Conservation (phyloP, 1,140 invertebrate genomes). For the Drosophila tsacasi region DNA sequence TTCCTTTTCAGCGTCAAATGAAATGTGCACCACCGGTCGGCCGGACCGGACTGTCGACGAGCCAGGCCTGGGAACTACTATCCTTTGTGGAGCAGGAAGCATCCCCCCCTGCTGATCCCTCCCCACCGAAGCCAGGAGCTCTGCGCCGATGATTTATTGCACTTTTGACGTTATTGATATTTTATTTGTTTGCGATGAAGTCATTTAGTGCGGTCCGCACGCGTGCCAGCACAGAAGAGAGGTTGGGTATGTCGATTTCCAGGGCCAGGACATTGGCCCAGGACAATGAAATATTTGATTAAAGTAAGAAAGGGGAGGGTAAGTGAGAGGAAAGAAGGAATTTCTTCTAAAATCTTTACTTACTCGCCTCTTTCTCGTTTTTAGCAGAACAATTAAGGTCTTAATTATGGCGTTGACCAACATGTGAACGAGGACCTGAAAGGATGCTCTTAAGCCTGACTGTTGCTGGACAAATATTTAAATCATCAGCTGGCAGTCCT, state of each 20-base stretch:
- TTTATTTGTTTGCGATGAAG: conserved; percentile 76
- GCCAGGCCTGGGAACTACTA: not conserved
- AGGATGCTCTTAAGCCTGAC: conserved; percentile 35
- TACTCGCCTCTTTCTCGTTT: not conserved
- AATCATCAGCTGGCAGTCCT: conserved; percentile 28
- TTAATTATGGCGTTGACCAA: conserved; percentile 15
- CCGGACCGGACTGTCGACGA: not conserved
- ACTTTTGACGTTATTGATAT: conserved; percentile 76
- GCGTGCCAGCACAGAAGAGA: not conserved
- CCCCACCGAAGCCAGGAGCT: conserved; percentile 7
- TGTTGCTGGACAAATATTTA: conserved; percentile 62
- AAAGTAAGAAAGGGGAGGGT: rapidly evolving
- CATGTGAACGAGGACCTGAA: conserved; percentile 29
- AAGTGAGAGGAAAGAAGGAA: not conserved
- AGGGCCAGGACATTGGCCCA: not conserved
- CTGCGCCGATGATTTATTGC: conserved; percentile 66
- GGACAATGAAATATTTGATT: not conserved
- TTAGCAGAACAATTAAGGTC: not conserved
- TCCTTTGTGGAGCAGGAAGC: not conserved
- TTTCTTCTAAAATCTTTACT: not conserved
- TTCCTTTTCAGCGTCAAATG: conserved; percentile 72
- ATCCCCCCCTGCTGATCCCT: not conserved
- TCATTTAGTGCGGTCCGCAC: conserved; percentile 55
- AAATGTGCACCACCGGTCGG: conserved; percentile 28
- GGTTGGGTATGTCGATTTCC: not conserved